These are phyloP conservation scores for Stegophylla sp. DNA, from an alignment of 2,888 invertebrate genomes.

Conservation along the genomic window DNA sequence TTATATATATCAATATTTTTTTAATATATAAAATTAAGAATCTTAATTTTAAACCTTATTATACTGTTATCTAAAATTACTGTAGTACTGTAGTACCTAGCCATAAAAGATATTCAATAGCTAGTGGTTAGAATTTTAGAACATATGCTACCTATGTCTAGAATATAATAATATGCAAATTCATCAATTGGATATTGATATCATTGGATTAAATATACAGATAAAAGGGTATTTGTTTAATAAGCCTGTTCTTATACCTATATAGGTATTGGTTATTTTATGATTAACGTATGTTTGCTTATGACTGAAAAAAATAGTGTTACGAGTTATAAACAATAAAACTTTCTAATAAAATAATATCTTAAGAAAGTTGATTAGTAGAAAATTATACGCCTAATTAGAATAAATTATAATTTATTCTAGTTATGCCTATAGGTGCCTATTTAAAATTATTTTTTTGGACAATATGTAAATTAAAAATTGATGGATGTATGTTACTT, in stretches of 20 bases:
- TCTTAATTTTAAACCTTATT: too few relatives aligned
- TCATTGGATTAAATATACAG: not conserved
- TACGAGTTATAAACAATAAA: slow-evolving; percentile 20
- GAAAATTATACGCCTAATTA: too few relatives aligned
- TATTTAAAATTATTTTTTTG: too few relatives aligned
- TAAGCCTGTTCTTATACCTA: not conserved
- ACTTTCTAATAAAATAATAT: slow-evolving; percentile 23
- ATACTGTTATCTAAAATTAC: too few relatives aligned
- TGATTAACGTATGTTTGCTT: not conserved
- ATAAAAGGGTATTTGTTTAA: not conserved
- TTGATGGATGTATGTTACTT: too few relatives aligned
- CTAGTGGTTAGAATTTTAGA: not conserved
- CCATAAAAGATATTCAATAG: not conserved
- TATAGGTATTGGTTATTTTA: not conserved
- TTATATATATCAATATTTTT: too few relatives aligned
- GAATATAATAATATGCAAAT: too few relatives aligned
- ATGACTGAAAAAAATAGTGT: not conserved
- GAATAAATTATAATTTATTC: too few relatives aligned
- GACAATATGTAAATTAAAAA: too few relatives aligned
- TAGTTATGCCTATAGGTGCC: too few relatives aligned
- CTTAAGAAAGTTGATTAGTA: not conserved
- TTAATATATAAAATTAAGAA: too few relatives aligned
- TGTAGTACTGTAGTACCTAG: too few relatives aligned
- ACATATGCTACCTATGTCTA: not conserved
- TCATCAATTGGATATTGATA: not conserved